These are phyloP conservation scores for Colossoma macropomum DNA, from an alignment of 2,113 vertebrate genomes.

Conservation along the genomic window DNA sequence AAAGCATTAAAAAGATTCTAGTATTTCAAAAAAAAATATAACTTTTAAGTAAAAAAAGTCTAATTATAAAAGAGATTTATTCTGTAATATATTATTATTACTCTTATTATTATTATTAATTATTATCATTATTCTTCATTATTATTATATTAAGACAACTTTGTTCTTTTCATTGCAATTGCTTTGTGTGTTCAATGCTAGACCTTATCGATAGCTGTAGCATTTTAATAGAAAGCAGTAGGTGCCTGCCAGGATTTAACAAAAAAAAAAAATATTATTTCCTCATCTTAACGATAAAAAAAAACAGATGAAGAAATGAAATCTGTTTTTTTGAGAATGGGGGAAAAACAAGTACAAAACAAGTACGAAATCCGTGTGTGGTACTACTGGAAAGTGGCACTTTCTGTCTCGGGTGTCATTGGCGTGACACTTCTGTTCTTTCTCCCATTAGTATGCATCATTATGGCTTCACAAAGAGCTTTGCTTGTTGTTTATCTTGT, in stretches of 20 bases:
- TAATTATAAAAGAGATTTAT: conserved; percentile 96
- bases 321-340: conserved; percentile 68
- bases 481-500: conserved; percentile 99
- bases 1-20: conserved; percentile 90
- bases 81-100: conserved; percentile 96
- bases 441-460: conserved; percentile 98
- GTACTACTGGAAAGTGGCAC: conserved; percentile 70
- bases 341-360: conserved; percentile 2
- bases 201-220: conserved; percentile 98
- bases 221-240: conserved; percentile 99
- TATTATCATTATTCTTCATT: conserved; percentile 78
- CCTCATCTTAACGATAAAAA: conserved; percentile 89
- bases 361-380: conserved; percentile 72
- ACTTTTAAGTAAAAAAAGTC: conserved; percentile 91
- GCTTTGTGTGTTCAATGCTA: conserved; percentile 99
- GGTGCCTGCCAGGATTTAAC: conserved; percentile 92
- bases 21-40: conserved; percentile 94
- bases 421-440: conserved; percentile 94
- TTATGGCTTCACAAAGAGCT: conserved; percentile 97
- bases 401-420: conserved; percentile 88
- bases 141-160: conserved; percentile 97
- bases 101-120: conserved; percentile 70
- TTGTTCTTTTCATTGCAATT: conserved; percentile 99
- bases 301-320: conserved; percentile 18
- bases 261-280: conserved; percentile 85